phyloP scores from a whole-genome alignment of 2,888 invertebrate genomes.

The Labia minor region DNA sequence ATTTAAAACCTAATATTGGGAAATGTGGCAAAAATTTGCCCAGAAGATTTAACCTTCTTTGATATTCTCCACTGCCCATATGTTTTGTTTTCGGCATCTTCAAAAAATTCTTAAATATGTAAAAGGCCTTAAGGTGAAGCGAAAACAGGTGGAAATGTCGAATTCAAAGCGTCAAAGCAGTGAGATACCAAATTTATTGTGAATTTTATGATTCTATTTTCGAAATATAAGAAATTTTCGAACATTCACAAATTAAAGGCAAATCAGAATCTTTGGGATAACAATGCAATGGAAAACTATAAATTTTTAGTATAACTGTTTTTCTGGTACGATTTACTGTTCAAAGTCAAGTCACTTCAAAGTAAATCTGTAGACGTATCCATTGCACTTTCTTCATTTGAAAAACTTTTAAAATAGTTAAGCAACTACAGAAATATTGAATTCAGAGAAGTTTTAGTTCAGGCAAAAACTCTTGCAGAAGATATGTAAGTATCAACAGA shows the following conservation, averaged over 20 bases:
- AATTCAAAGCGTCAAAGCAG: too few relatives aligned
- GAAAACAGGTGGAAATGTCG: too few relatives aligned
- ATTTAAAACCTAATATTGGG: too few relatives aligned
- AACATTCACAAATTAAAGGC: background rate
- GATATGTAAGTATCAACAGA: background rate
- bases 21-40: too few relatives aligned
- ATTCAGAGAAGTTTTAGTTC: background rate
- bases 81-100: too few relatives aligned
- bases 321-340: constrained; percentile 6
- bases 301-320: background rate
- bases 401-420: constrained; percentile 7
- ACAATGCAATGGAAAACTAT: constrained; percentile 1
- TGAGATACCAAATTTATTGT: too few relatives aligned
- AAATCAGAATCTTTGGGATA: background rate
- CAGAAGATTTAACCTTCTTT: too few relatives aligned
- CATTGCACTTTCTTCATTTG: constrained; percentile 13
- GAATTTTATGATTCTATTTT: background rate
- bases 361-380: constrained; percentile 1
- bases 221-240: background rate
- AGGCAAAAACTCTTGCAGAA: constrained; percentile 13
- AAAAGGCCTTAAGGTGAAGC: too few relatives aligned
- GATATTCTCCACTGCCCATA: too few relatives aligned
- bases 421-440: constrained; percentile 1
- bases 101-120: too few relatives aligned
- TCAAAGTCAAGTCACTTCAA: background rate